A percentile compares a stretch with the other conserved stretches of the same genome.
Evolutionary conservation across 92 coral and sea anemone genomes (phyloP).

Genomic region (Epizoanthus stellaris): DNA sequence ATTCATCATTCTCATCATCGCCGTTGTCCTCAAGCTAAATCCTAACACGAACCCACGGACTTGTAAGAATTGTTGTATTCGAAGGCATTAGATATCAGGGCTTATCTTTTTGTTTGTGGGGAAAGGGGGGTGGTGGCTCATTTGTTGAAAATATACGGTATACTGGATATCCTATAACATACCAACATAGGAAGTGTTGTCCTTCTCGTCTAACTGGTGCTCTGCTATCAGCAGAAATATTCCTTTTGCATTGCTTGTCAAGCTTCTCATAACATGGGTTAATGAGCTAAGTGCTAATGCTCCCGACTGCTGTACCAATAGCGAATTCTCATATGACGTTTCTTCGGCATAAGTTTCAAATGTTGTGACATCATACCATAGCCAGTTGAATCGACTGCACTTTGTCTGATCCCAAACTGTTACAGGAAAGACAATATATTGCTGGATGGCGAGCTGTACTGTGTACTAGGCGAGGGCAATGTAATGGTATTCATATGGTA

Average conservation of each 20-base stretch:
- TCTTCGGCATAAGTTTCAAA: constrained; percentile 95
- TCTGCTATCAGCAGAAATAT: constrained; percentile 84
- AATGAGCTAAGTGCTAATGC: constrained; percentile 93
- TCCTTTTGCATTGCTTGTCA: constrained; percentile 90
- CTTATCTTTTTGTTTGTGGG: not conserved
- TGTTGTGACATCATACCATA: constrained; percentile 97
- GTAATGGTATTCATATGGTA: not conserved
- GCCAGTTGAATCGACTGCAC: constrained; percentile 92
- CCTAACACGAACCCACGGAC: too few species aligned
- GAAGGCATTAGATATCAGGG: not conserved
- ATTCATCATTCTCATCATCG: too few species aligned
- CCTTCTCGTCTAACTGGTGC: constrained; percentile 86
- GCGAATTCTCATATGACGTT: constrained; percentile 95
- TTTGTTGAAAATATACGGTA: not conserved
- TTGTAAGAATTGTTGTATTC: too few species aligned
- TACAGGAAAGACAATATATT: not conserved
- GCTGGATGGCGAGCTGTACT: too few species aligned
- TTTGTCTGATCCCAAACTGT: constrained; percentile 97
- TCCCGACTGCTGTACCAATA: constrained; percentile 94
- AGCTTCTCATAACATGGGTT: constrained; percentile 93
- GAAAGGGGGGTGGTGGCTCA: not conserved
- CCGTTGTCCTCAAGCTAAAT: too few species aligned
- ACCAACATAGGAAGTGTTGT: constrained; percentile 87
- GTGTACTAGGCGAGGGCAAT: too few species aligned
- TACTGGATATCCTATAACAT: not conserved